Conservation (phyloP, 2,113 vertebrate genomes). For the Chiloscyllium plagiosum region DNA sequence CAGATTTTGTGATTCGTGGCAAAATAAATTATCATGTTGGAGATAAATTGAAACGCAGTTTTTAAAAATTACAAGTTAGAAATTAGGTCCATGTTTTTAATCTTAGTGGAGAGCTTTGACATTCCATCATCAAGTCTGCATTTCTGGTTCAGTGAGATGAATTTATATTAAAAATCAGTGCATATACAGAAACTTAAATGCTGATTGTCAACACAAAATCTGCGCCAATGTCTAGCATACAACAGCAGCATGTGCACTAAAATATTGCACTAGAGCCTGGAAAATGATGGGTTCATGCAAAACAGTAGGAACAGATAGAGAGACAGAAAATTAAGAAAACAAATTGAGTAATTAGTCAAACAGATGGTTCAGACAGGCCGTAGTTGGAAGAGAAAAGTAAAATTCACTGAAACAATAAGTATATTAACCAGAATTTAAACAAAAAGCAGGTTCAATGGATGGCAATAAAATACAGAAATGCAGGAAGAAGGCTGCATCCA, state of each 20-base stretch:
- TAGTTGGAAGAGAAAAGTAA: neutral
- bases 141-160: neutral
- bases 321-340: conserved; percentile 16
- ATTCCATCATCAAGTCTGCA: neutral
- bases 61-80: neutral
- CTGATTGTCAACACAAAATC: neutral
- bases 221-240: neutral
- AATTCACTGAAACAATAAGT: neutral
- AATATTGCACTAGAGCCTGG: neutral
- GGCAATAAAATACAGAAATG: neutral
- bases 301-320: neutral
- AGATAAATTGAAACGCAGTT: neutral
- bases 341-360: neutral
- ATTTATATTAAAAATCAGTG: neutral
- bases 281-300: neutral
- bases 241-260: neutral
- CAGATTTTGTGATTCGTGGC: neutral
- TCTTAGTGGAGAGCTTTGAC: neutral
- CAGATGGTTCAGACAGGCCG: neutral
- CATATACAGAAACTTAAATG: neutral
- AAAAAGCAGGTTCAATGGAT: neutral
- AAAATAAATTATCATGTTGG: neutral
- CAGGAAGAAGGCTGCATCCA: neutral
- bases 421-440: neutral
- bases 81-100: neutral